These are phyloP conservation scores for Cosmopolites sordidus DNA, from an alignment of 2,888 invertebrate species.

Conservation along the genomic window DNA sequence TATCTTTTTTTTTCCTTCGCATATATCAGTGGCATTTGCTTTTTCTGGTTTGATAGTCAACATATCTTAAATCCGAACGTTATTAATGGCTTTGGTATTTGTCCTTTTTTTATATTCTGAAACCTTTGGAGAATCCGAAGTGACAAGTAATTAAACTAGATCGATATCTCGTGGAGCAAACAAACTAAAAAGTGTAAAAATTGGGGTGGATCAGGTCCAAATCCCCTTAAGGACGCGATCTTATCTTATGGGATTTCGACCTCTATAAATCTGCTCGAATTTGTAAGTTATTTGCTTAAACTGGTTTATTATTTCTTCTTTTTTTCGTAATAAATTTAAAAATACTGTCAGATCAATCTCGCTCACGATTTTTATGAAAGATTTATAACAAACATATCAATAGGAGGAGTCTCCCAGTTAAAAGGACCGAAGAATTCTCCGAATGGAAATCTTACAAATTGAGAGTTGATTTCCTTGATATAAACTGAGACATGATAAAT, in stretches of 20 bases:
- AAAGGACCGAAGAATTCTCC: no score
- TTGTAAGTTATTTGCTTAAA: neutral
- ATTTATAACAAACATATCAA: no score
- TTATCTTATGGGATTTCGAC: neutral
- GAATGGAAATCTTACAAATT: no score
- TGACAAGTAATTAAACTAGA: conserved; percentile 2
- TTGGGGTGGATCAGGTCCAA: conserved; percentile 1
- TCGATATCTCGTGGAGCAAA: neutral
- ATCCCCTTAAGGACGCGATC: neutral
- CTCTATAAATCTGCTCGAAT: neutral
- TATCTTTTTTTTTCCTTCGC: neutral
- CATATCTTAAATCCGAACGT: neutral
- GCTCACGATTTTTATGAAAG: no score
- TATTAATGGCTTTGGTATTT: neutral
- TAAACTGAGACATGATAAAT: no score
- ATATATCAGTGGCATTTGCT: conserved; percentile 1
- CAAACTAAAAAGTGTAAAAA: conserved; percentile 1
- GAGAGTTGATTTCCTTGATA: no score
- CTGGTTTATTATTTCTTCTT: neutral
- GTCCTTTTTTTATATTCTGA: neutral
- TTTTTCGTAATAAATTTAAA: no score
- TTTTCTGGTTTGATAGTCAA: neutral
- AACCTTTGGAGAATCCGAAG: neutral
- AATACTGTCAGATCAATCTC: no score
- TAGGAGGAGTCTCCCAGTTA: no score